Conservation (phyloP, 2,113 vertebrate genomes). For the Strix uralensis region DNA sequence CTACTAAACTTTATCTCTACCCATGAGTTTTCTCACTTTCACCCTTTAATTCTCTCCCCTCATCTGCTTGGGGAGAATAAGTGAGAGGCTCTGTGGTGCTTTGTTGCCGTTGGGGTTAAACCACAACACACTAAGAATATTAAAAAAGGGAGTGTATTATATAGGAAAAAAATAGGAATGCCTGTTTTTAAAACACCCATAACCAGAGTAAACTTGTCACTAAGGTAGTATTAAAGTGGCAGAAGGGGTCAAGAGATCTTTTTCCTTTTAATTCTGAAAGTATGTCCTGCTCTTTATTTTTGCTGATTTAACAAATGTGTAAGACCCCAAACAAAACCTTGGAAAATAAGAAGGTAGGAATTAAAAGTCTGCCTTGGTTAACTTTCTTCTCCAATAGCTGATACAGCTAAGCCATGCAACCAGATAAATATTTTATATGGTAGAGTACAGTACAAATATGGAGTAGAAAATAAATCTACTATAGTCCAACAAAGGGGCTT, state of each 20-base stretch:
- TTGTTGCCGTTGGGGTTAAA: not conserved
- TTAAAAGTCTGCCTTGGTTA: not conserved
- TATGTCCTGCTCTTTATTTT: not conserved
- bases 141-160: not conserved
- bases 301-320: not conserved
- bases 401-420: not conserved
- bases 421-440: not conserved
- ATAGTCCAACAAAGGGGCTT: not conserved
- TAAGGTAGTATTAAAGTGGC: not conserved
- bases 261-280: not conserved
- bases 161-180: not conserved
- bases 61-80: rapidly evolving
- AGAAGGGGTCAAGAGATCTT: rapidly evolving
- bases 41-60: rapidly evolving
- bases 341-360: not conserved
- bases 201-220: not conserved
- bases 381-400: not conserved
- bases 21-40: not conserved
- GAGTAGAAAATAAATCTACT: not conserved
- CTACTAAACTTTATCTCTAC: not conserved
- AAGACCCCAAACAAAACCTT: not conserved
- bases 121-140: rapidly evolving
- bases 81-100: rapidly evolving
- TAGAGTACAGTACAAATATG: not conserved
- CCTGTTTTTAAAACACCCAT: not conserved